phyloP scores from a whole-genome alignment of 2,888 invertebrate species.

The Brachyopa scutellaris region DNA sequence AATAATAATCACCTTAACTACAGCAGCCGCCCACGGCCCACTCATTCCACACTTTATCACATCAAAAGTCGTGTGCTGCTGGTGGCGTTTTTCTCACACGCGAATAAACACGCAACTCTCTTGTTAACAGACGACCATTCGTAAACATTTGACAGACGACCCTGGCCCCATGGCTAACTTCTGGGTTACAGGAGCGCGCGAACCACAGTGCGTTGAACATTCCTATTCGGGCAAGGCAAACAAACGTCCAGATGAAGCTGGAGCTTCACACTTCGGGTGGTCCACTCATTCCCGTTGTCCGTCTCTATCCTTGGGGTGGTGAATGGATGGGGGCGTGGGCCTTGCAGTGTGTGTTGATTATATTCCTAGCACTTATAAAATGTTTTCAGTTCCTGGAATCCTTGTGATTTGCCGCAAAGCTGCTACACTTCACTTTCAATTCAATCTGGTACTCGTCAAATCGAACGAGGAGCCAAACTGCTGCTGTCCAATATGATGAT shows the following conservation, averaged over 20 bases:
- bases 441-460: constrained; percentile 54
- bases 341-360: constrained; percentile 23
- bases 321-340: constrained; percentile 5
- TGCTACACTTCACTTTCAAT: constrained; percentile 45
- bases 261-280: constrained; percentile 47
- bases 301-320: background rate
- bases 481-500: constrained; percentile 58
- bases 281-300: constrained; percentile 40
- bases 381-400: constrained; percentile 40
- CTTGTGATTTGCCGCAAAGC: constrained; percentile 25
- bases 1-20: background rate
- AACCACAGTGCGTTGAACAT: constrained; percentile 38
- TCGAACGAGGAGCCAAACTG: constrained; percentile 16
- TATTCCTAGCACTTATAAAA: constrained; percentile 19
- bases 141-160: constrained; percentile 47
- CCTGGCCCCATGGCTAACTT: constrained; percentile 53
- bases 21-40: background rate
- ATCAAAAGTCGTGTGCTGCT: background rate
- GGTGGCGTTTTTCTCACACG: background rate
- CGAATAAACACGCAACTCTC: constrained; percentile 12
- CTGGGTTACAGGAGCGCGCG: constrained; percentile 44
- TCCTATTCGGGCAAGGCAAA: constrained; percentile 30
- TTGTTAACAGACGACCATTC: constrained; percentile 20
- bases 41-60: background rate
- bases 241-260: constrained; percentile 11